Evolutionary conservation across 2,797 vertebrate species (phyloP).

Genomic region (Pseudochirops corinnae): DNA sequence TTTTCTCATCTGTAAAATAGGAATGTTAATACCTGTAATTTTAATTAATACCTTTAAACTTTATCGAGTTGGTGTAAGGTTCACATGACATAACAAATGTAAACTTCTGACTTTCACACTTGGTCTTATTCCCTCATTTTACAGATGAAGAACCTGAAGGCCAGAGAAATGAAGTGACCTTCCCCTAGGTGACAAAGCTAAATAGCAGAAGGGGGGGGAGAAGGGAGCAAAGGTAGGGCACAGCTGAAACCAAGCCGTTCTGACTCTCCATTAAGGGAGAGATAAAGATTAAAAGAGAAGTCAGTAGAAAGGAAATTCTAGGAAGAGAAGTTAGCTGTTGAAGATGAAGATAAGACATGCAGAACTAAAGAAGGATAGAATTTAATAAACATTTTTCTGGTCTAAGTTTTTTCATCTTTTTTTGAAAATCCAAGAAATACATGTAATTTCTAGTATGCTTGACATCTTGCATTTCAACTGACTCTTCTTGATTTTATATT

Average conservation of each 20-base stretch:
- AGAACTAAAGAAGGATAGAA: constrained; percentile 1
- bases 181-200: neutral
- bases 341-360: constrained; percentile 19
- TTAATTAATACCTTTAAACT: neutral
- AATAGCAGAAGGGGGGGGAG: neutral
- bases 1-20: neutral
- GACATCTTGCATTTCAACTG: constrained; percentile 24
- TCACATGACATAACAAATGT: neutral
- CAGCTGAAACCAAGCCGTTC: neutral
- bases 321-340: neutral
- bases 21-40: neutral
- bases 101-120: neutral
- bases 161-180: neutral
- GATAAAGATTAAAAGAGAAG: neutral
- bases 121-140: neutral
- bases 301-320: neutral
- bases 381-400: constrained; percentile 39
- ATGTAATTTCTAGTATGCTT: constrained; percentile 1
- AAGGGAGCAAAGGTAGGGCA: neutral
- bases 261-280: constrained; percentile 11
- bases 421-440: constrained; percentile 20
- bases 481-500: constrained; percentile 22
- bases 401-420: neutral
- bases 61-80: neutral
- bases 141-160: neutral